Evolutionary conservation across 2,888 invertebrate genomes (phyloP), one percentile per base, ranked within the genome.

Genomic region (Linnaemya tessellans): DNA sequence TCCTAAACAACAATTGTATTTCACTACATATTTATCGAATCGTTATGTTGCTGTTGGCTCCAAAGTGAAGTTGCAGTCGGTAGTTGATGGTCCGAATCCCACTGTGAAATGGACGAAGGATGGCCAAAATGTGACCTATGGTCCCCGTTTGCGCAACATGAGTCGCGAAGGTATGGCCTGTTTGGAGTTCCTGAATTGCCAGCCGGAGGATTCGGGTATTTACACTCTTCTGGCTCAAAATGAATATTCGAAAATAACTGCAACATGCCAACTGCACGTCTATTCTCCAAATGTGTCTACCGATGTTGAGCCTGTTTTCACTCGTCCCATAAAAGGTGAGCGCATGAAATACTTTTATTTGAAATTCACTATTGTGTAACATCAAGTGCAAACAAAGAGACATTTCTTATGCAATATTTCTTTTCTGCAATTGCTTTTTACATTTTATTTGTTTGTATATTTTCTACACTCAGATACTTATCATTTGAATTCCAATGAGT

Each of bases 201-300:
- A 93, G 11, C 93, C 94, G 0, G 94, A 94, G 79, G 97, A 97
- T 91, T 94, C 95, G 0, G 97, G 96, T n/a, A 95, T 95, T 88
- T 97, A 97, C 89, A 94, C 95, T 8, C 97, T 97, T 88, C 93
- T 95, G 0, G 97, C 96, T 15, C 94, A 94, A 87, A 97, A 97
- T 91, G 94, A 94, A 84, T 94, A 95, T 88, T 97, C 97, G 35
- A 94, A 95, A 80, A 93, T 95, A 4, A 94, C 93, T 41, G 95
- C 96, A 13, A 94, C 95, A n/a, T 96, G 96, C 13, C 94, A 94
- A 87, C 91, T 97, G 60, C 95, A 95, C 90, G 95, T 97, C 51
- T 96, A 95, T 89, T 95, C 91, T 82, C 89, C 92, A 81, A 91
- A 90, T 87, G 89, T 90, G 84, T 90, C 90, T 73, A 87, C 95